Evolutionary conservation across 2,113 vertebrate genomes (phyloP), one percentile per base, ranked within the genome.

Genomic region (Mesoclemmys tuberculata): DNA sequence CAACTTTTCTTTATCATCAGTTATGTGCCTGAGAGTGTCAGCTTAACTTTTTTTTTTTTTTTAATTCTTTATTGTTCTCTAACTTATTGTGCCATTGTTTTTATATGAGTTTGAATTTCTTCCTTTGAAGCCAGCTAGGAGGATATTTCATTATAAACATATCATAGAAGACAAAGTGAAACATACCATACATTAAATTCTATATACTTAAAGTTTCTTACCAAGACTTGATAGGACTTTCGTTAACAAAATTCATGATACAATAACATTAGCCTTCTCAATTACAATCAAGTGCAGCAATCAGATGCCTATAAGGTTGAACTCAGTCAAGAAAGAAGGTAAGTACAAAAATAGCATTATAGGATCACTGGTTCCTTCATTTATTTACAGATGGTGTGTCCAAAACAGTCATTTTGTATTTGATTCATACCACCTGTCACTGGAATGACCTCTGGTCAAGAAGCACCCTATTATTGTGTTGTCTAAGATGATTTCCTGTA

Each of bases 231-330:
- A 92, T 90, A 88, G 85, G 64, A 8, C 46, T 93, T 81, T 92
- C 94, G 78, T 46, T 56, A 26, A 27, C 5, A 46, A 92, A 92
- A 97, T 90, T 88, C 74, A 95, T 83, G 81, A 92, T 88, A 87
- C 11, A 46, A 46, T 82, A 96, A 95, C 94, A 97, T 96, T 95
- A 97, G 92, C 93, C 74, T 94, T 90, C 79, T 91, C 92, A 95
- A 93, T 95, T 90, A 89, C 92, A 95, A 97, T 97, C 92, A 94
- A 96, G 93, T 94, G 89, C 89, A 94, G 96, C 89, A 92, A 95
- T 95, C 96, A 95, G 16, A 8, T 71, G 8, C 9, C 35, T 21
- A 71, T 21, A 71, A 38, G 90, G 94, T 3, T 1, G 31, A 84
- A 95, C 22, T 88, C 88, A 92, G 89, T 93, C 24, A 11, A 10